These are phyloP conservation scores for Lutraria rhynchaena DNA, from an alignment of 1,140 invertebrate species.

Conservation along the genomic window DNA sequence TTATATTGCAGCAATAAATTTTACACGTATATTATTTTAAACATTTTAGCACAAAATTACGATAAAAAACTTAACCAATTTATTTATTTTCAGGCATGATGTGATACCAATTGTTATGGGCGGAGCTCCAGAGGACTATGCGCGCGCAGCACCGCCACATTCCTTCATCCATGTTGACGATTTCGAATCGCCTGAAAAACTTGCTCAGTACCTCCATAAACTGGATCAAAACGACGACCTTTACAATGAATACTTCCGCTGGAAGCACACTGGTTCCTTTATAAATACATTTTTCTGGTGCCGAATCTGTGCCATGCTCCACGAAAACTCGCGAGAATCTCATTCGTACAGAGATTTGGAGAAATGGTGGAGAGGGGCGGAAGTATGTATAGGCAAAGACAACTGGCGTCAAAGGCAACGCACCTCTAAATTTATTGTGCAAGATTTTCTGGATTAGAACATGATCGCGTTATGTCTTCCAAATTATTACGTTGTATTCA, in stretches of 20 bases:
- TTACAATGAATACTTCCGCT: slow-evolving; percentile 82
- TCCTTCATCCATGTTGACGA: slow-evolving; percentile 98
- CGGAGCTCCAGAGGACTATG: slow-evolving; percentile 83
- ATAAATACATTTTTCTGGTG: slow-evolving; percentile 91
- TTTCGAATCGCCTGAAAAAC: slow-evolving; percentile 92
- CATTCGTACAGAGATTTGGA: slow-evolving; percentile 66
- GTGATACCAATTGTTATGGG: slow-evolving; percentile 84
- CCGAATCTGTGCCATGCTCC: slow-evolving; percentile 89
- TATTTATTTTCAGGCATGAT: slow-evolving; percentile 75
- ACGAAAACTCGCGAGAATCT: slow-evolving; percentile 65
- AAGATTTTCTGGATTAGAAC: slow-evolving; percentile 32
- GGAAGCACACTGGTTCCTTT: slow-evolving; percentile 77
- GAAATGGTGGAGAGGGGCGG: slow-evolving; percentile 74
- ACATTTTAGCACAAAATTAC: no score
- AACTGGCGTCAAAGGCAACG: slow-evolving; percentile 60
- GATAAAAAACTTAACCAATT: no score
- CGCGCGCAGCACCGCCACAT: slow-evolving; percentile 84
- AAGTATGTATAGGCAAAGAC: slow-evolving; percentile 72
- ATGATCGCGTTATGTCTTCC: neutral
- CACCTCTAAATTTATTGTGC: slow-evolving; percentile 23
- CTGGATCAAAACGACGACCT: slow-evolving; percentile 76
- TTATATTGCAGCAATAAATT: no score
- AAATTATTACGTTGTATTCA: neutral
- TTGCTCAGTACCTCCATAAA: slow-evolving; percentile 92
- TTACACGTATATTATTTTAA: no score